Base-by-base conservation (phyloP, 2,113 vertebrate genomes). In the Phylloscopus whistleri region DNA sequence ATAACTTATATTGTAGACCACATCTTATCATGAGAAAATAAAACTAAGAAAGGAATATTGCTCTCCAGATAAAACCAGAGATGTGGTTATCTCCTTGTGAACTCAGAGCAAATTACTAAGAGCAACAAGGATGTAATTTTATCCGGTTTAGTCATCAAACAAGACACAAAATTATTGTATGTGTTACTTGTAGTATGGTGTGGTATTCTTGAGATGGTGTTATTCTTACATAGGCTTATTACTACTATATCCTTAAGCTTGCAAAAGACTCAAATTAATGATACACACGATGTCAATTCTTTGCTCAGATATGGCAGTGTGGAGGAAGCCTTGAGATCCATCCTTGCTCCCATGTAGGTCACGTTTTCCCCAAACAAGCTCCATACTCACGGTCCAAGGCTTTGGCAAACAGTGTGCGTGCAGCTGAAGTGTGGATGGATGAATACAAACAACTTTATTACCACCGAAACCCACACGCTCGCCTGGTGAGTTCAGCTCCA, bases 381-480 rank as follows among this genome's bases (percentile, higher is more conserved):
- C 99, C 99, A 2, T 99, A 99, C 97, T 99, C 99, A 1, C 98
- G 99, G 41, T 98, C 94, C 94, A 99, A 99, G 95, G 99, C 99
- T n/a, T 92, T 99, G 98, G 98, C 99, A 72, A 99, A 99, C 97
- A 98, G 98, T 0, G 99, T 99, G 63, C 98, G 99, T 15, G 99
- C 99, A 6, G 99, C 99, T 6, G 99, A 99, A 95, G 99, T 99
- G 89, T 99, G 99, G 99, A 98, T 99, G 99, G 99, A 99, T 83
- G 98, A 98, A 10, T 99, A 98, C 58, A 99, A 99, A 96, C 98
- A 99, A 26, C 52, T 99, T 64, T 99, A 99, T 97, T 99, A 99
- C 95, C 99, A 99, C 87, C 98, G 99, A 59, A 99, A 98, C 93
- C 99, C 99, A 22, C 98, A 98, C 0, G 99, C 99, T 33, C 98